Conservation (phyloP, 2,888 invertebrate species). For the Pristionchus arcanus region DNA sequence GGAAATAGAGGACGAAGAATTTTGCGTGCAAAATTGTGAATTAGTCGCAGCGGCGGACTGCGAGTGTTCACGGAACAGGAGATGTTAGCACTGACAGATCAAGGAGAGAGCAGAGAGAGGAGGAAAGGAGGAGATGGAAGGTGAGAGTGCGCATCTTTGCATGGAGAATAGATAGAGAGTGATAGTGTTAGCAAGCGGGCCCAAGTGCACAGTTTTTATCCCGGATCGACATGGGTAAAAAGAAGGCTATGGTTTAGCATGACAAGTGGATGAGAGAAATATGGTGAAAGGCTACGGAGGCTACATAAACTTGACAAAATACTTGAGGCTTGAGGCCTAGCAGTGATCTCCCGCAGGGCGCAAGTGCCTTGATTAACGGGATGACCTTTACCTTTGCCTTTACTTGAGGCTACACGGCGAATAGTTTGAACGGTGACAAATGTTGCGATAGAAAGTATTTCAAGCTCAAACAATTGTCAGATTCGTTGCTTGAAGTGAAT, state of each 20-base stretch:
- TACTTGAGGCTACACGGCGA: no score
- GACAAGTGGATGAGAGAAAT: neutral
- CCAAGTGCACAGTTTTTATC: neutral
- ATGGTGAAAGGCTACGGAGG: no score
- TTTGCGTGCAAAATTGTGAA: neutral
- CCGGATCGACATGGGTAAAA: neutral
- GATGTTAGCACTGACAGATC: neutral
- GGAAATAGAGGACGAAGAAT: constrained; percentile 28
- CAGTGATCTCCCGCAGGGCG: no score
- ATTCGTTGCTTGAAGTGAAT: no score
- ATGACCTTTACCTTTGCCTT: no score
- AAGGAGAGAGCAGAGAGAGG: neutral
- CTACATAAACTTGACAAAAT: no score
- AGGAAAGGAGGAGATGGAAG: neutral
- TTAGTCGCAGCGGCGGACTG: neutral
- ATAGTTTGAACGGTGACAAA: no score
- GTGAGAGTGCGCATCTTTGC: neutral
- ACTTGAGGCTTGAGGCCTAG: no score
- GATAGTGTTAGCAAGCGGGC: neutral
- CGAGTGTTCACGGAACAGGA: no score
- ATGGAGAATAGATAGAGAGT: neutral
- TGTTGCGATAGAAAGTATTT: no score
- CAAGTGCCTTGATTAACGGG: no score
- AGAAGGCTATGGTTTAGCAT: neutral
- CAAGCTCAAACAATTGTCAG: no score